Percentiles rank a stretch among this genome's conserved stretches.
Evolutionary conservation across 2,888 invertebrate genomes (phyloP).

Genomic region (Pseudeuparius sepicola): DNA sequence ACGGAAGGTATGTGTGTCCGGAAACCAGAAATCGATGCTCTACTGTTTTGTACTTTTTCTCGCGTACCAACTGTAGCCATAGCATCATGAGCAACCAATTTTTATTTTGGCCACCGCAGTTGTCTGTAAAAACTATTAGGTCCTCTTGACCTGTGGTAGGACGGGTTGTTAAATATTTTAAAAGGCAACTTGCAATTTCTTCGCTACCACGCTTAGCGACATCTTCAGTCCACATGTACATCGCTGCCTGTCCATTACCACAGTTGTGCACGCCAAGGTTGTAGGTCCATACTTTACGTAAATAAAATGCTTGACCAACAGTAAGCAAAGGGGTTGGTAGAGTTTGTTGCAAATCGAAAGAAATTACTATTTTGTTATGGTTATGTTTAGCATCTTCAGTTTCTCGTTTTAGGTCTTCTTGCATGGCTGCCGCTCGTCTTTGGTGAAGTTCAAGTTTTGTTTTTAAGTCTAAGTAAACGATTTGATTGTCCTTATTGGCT

Average conservation of each 20-base stretch:
- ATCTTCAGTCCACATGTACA: too few relatives aligned
- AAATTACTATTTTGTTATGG: conserved; percentile 10
- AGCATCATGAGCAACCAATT: too few relatives aligned
- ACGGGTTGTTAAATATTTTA: too few relatives aligned
- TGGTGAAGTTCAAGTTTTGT: conserved; percentile 16
- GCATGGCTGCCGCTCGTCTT: conserved; percentile 16
- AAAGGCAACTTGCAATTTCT: too few relatives aligned
- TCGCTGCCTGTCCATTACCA: conserved; percentile 14
- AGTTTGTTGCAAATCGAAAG: too few relatives aligned
- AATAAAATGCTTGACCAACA: conserved; percentile 20
- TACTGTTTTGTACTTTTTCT: too few relatives aligned
- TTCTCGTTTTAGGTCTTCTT: conserved; percentile 13
- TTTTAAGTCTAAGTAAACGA: background rate
- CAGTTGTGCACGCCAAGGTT: conserved; percentile 23
- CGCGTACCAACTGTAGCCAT: too few relatives aligned
- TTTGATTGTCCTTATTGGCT: background rate
- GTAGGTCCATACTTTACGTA: conserved; percentile 22
- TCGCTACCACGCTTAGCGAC: too few relatives aligned
- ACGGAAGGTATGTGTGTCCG: too few relatives aligned
- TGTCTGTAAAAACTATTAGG: conserved; percentile 13
- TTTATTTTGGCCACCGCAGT: too few relatives aligned
- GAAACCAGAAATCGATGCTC: too few relatives aligned
- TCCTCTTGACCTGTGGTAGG: too few relatives aligned
- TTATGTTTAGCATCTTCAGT: background rate
- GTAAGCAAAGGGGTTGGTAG: conserved; percentile 18